phyloP scores from a whole-genome alignment of 2,797 vertebrate genomes.

The Nannoperca obscura region DNA sequence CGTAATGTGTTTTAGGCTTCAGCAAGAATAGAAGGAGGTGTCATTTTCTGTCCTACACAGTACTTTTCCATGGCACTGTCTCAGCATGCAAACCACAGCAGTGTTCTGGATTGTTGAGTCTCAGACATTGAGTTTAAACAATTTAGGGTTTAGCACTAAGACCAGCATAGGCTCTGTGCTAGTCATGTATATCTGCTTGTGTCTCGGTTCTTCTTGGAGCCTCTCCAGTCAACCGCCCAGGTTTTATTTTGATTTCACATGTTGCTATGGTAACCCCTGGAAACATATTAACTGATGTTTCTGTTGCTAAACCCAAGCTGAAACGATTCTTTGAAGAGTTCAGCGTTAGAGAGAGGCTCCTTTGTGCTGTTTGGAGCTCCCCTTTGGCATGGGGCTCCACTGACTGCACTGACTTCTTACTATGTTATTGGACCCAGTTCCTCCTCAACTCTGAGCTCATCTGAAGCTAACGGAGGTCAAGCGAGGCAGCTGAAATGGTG shows the following conservation, averaged over 20 bases:
- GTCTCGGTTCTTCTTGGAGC: conserved; percentile 23
- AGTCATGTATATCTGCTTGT: conserved; percentile 24
- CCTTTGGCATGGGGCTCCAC: conserved; percentile 58
- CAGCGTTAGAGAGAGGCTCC: conserved; percentile 70
- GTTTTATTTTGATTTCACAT: conserved; percentile 70
- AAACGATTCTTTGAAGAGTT: conserved; percentile 68
- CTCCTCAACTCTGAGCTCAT: conserved; percentile 71
- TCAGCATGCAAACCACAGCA: conserved; percentile 38
- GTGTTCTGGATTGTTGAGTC: conserved; percentile 48
- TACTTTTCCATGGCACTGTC: conserved; percentile 71
- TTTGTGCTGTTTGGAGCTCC: conserved; percentile 74
- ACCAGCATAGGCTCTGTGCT: conserved; percentile 15
- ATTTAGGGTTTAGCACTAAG: conserved; percentile 50
- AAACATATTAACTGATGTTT: conserved; percentile 61
- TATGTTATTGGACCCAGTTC: conserved; percentile 74
- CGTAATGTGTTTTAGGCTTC: conserved; percentile 31
- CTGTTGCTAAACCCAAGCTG: conserved; percentile 60
- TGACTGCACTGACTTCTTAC: conserved; percentile 63
- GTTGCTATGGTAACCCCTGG: conserved; percentile 72
- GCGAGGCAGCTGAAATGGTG: conserved; percentile 60
- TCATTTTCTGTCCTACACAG: conserved; percentile 48
- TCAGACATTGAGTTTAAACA: conserved; percentile 49
- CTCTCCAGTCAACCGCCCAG: conserved; percentile 33
- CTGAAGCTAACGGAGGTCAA: conserved; percentile 72
- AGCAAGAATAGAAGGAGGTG: conserved; percentile 49